Conservation (phyloP, 2,888 invertebrate species). For the Hypomecis punctinalis region DNA sequence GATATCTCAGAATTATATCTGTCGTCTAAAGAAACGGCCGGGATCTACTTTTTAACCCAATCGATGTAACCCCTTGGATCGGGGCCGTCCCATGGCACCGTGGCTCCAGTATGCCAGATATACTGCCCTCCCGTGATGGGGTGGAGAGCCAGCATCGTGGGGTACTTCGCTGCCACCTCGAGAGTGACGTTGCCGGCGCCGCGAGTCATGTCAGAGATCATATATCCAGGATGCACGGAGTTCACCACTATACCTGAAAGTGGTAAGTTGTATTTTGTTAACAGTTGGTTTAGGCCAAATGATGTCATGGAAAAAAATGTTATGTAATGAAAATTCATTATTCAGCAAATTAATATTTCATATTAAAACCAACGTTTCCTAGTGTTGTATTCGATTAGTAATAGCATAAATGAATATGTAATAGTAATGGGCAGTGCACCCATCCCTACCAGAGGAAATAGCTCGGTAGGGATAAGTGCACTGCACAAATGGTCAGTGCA, state of each 20-base stretch:
- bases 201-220: slow-evolving; percentile 74
- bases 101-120: slow-evolving; percentile 67
- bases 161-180: slow-evolving; percentile 58
- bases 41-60: slow-evolving; percentile 40
- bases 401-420: too few relatives aligned
- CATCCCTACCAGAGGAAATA: too few relatives aligned
- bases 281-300: not conserved
- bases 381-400: too few relatives aligned
- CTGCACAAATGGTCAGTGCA: too few relatives aligned
- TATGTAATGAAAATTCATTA: too few relatives aligned
- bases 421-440: too few relatives aligned
- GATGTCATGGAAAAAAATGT: too few relatives aligned
- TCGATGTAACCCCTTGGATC: slow-evolving; percentile 74
- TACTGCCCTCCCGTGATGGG: slow-evolving; percentile 58
- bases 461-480: too few relatives aligned
- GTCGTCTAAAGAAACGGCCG: too few relatives aligned
- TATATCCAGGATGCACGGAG: slow-evolving; percentile 78
- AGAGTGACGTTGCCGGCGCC: slow-evolving; percentile 66
- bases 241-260: slow-evolving; percentile 66
- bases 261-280: slow-evolving; percentile 1
- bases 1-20: too few relatives aligned
- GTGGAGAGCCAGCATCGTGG: slow-evolving; percentile 53
- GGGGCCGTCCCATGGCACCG: slow-evolving; percentile 70
- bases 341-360: too few relatives aligned
- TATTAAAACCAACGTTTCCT: too few relatives aligned